Evolutionary conservation across 2,888 invertebrate species (phyloP).

Genomic region (Tetragonisca angustula): DNA sequence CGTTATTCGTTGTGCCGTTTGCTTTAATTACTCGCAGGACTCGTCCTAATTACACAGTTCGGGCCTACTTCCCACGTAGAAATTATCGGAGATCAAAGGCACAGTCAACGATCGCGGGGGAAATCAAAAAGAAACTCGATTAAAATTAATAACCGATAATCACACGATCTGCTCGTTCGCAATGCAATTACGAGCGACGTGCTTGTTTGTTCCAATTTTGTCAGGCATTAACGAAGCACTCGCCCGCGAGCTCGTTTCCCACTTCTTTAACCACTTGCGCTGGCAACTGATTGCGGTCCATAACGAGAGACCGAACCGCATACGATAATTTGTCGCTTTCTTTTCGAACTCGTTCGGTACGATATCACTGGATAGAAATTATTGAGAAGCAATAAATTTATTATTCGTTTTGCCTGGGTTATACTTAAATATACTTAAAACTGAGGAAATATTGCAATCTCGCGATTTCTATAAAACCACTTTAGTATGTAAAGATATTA

Average conservation of each 20-base stretch:
- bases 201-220: conserved; percentile 8
- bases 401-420: too few relatives aligned
- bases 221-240: conserved; percentile 5
- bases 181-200: conserved; percentile 10
- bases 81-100: conserved; percentile 19
- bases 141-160: conserved; percentile 60
- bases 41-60: conserved; percentile 35
- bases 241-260: neutral
- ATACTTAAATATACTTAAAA: too few relatives aligned
- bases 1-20: conserved; percentile 20
- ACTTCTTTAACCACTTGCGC: conserved; percentile 21
- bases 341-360: too few relatives aligned
- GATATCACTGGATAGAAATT: too few relatives aligned
- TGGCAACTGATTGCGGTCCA: too few relatives aligned
- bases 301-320: too few relatives aligned
- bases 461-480: too few relatives aligned
- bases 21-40: conserved; percentile 16
- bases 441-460: too few relatives aligned
- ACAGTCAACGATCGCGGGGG: neutral
- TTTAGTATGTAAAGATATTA: too few relatives aligned
- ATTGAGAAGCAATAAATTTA: too few relatives aligned
- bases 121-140: conserved; percentile 28
- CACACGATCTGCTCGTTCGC: conserved; percentile 16
- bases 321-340: too few relatives aligned
- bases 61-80: conserved; percentile 13